Evolutionary conservation across 92 coral and sea anemone species (phyloP).

Genomic region (Siderastrea siderea): DNA sequence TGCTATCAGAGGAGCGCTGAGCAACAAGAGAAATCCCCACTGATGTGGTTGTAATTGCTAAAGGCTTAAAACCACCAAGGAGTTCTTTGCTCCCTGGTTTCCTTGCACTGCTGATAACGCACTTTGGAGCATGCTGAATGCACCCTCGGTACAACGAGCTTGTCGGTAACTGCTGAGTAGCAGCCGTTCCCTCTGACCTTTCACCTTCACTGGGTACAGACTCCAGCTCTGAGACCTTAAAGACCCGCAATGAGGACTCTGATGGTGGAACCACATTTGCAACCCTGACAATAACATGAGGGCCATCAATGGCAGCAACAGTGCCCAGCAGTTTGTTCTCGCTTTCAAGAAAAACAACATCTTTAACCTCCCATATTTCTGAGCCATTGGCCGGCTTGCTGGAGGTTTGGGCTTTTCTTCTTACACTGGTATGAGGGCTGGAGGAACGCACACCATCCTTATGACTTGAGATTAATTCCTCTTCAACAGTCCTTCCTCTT

Average conservation of each 20-base stretch:
- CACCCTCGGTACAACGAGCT: constrained; percentile 87
- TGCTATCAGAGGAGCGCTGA: constrained; percentile 63
- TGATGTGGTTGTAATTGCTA: constrained; percentile 84
- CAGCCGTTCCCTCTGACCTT: constrained; percentile 55
- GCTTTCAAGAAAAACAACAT: constrained; percentile 89
- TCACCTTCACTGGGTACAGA: constrained; percentile 65
- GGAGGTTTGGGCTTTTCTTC: constrained; percentile 37
- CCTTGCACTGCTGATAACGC: constrained; percentile 58
- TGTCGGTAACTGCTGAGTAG: constrained; percentile 41
- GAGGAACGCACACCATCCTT: constrained; percentile 55
- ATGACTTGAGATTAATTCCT: constrained; percentile 24
- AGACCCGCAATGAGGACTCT: constrained; percentile 82
- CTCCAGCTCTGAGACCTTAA: constrained; percentile 89
- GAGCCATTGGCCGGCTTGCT: constrained; percentile 40
- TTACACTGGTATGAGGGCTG: constrained; percentile 78
- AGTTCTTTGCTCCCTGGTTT: constrained; percentile 58
- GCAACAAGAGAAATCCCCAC: constrained; percentile 84
- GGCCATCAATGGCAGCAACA: constrained; percentile 92
- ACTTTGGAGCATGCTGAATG: constrained; percentile 81
- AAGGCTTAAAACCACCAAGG: constrained; percentile 77
- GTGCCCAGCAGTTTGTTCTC: constrained; percentile 88
- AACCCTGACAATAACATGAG: constrained; percentile 90
- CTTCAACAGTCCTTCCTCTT: constrained; percentile 33
- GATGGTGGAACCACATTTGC: constrained; percentile 49
- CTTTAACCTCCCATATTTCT: constrained; percentile 89